Conservation (phyloP, 2,797 vertebrate genomes). For the Picus viridis region DNA sequence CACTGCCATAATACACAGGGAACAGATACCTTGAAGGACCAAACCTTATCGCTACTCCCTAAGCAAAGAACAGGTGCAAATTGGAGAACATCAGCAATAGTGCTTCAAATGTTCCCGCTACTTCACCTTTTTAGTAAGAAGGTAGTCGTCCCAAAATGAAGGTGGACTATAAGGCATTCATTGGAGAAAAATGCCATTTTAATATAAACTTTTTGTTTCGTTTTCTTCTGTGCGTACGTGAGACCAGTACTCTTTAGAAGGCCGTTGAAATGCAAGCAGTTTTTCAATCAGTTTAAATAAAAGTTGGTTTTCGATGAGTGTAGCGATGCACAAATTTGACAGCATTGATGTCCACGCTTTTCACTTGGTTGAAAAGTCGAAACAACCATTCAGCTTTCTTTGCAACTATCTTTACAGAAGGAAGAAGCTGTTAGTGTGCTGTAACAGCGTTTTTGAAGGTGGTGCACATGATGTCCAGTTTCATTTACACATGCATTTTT, state of each 20-base stretch:
- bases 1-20: background rate
- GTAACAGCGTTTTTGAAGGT: background rate
- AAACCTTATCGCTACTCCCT: background rate
- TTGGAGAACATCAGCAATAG: background rate
- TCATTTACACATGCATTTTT: background rate
- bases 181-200: background rate
- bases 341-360: background rate
- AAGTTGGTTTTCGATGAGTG: background rate
- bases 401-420: background rate
- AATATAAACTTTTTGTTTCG: background rate
- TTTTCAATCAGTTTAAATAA: background rate
- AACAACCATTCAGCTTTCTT: background rate
- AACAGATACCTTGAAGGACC: background rate
- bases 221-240: background rate
- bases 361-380: background rate
- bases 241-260: background rate
- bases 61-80: background rate
- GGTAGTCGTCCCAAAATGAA: background rate
- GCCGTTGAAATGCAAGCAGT: background rate
- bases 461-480: background rate
- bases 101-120: background rate
- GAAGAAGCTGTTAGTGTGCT: background rate
- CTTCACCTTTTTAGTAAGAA: background rate
- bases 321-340: background rate
- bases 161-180: background rate